phyloP scores from a whole-genome alignment of 2,113 vertebrate genomes.

The Macquaria ambigua region DNA sequence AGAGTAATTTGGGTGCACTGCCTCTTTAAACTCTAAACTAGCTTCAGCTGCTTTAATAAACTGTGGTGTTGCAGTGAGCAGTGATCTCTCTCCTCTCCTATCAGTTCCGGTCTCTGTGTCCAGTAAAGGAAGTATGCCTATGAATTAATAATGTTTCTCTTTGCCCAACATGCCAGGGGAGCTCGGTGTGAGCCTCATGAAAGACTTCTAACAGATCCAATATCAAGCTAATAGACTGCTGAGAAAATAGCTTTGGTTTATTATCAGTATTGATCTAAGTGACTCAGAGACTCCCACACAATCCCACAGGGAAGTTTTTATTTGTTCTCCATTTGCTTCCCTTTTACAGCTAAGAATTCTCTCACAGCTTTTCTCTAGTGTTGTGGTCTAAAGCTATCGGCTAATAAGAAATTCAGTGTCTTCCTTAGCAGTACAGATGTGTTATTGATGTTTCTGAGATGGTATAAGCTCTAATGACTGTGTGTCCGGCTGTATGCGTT shows the following conservation, averaged over 20 bases:
- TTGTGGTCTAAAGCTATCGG: neutral
- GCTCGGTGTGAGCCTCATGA: constrained; percentile 57
- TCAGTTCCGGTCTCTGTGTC: constrained; percentile 50
- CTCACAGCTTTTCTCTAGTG: neutral
- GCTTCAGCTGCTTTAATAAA: neutral
- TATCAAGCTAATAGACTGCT: constrained; percentile 46
- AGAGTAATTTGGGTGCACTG: neutral
- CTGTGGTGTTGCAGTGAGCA: constrained; percentile 23
- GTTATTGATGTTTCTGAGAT: neutral
- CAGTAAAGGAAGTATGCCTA: constrained; percentile 66
- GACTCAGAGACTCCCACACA: neutral
- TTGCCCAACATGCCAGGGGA: constrained; percentile 51
- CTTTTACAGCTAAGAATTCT: neutral
- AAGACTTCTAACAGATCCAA: constrained; percentile 39
- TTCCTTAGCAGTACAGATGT: neutral
- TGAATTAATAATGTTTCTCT: constrained; percentile 83
- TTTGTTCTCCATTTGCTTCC: neutral
- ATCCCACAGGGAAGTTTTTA: constrained; percentile 5
- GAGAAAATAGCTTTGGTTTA: constrained; percentile 48
- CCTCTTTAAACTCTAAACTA: neutral
- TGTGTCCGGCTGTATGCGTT: neutral
- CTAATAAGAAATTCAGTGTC: neutral
- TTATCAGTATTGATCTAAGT: constrained; percentile 58
- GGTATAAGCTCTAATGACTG: neutral
- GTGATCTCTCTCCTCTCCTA: constrained; percentile 39